Base-by-base conservation (phyloP, 2,113 vertebrate genomes). In the Mirza zaza region DNA sequence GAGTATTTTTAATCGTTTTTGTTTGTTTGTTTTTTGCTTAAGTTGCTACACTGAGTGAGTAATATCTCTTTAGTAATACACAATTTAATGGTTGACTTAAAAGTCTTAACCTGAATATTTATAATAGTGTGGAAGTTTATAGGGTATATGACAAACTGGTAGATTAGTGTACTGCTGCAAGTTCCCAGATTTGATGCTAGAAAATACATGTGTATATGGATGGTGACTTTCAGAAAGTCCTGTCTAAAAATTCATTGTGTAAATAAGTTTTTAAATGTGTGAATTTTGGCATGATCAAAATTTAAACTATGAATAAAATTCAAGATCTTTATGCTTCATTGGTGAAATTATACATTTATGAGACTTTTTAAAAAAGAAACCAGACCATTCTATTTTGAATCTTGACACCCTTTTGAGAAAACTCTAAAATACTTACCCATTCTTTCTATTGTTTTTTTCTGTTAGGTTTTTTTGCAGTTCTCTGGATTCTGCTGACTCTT, bases 391-490 rank as follows among this genome's bases (percentile, higher is more conserved):
- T 42, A 67, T 63, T 59, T 67, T 90, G 57, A 94, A 87, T 83
- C 13, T 88, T 87, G 18, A 23, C 11, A 65, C 34, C 76, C 32
- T 87, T 76, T 6, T 63, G 48, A 82, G 34, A 25, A 85, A 81
- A 48, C 85, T 27, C 29, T 83, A 48, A 71, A 90, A 59, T 39
- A 59, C n/a, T 76, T 5, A 48, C 20, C 73, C 21, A 39, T 63
- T 77, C 27, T 80, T 95, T 94, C 67, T 65, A 2, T 36, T 90
- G 17, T n/a, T 36, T 87, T 79, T 61, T 88, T 42, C 61, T 87
- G 29, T 73, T 97, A 99, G 99, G 86, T 99, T 99, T 98, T 99
- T 99, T 98, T 98, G 98, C 94, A 98, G 25, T 87, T 87, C 93
- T 63, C 84, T 59, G 61, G 92, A 98, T 88, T 42, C 23, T 3